phyloP scores from a whole-genome alignment of 2,113 vertebrate species.

The Ochotona princeps region DNA sequence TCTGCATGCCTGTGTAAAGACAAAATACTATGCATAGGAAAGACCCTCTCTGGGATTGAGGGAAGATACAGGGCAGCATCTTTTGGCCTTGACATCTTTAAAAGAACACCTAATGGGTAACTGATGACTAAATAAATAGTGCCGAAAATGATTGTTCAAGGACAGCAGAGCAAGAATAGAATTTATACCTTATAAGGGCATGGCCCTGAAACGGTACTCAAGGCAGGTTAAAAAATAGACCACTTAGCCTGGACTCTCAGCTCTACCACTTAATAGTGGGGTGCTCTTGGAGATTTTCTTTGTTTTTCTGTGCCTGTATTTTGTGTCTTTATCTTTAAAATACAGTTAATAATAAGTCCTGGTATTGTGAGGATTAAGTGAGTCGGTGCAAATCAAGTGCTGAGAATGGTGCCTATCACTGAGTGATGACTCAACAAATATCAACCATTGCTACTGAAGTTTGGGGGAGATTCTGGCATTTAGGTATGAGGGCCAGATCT shows the following conservation, averaged over 20 bases:
- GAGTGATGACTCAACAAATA: background rate
- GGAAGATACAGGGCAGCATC: background rate
- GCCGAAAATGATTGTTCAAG: background rate
- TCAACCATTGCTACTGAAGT: slow-evolving; percentile 2
- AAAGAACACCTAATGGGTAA: background rate
- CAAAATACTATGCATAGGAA: background rate
- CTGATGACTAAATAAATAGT: background rate
- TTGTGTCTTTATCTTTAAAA: slow-evolving; percentile 45
- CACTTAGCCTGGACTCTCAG: background rate
- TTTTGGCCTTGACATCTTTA: background rate
- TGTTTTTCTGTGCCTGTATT: background rate
- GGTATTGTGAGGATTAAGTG: background rate
- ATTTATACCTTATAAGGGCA: background rate
- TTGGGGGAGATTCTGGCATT: background rate
- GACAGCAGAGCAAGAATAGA: background rate
- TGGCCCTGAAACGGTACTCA: background rate
- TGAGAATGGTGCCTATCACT: background rate
- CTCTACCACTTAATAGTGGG: background rate
- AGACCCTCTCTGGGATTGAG: background rate
- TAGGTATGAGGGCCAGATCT: background rate
- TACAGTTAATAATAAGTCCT: background rate
- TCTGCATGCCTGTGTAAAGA: background rate
- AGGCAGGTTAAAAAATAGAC: background rate
- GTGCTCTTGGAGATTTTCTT: background rate
- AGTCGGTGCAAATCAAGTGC: background rate